Evolutionary conservation across 2,888 invertebrate species (phyloP), one percentile per base, ranked within the genome.

Genomic region (Aproaerema taeniolella): DNA sequence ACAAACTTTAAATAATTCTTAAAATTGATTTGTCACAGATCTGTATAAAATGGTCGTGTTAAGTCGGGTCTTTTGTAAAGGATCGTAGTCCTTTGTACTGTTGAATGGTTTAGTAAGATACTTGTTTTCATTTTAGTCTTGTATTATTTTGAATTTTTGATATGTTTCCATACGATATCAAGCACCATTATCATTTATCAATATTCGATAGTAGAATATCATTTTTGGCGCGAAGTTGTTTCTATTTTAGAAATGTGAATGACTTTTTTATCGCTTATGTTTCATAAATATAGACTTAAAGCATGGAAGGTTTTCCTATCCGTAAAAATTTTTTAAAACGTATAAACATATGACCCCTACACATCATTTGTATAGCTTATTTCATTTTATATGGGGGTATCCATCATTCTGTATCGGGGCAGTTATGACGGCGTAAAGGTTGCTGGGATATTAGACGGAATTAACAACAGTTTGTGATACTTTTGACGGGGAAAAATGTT

Each of bases 381-480:
- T 68, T 61, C 67, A 66, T 69, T 64, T 72, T 67, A 68, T 74
- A 73, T 68, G 70, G 61, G 52, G 67, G 67, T 69, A 83, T 83
- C 80, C 77, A 85, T 85, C 82, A 85, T 77, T 64, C 72, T 76
- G 71, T 76, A 77, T 79, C 77, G 72, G 72, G 62, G 67, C 69
- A 54, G 67, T 62, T 74, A 66, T 73, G 78, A 78, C 79, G 63
- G 26, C 58, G 71, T 76, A 74, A 75, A 77, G 73, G 76, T 76
- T 79, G 72, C 65, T 65, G 68, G 60, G 71, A 79, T 80, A 81
- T 82, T 81, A 81, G 78, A 66, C 63, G 61, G 72, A 80, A 82
- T 83, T 78, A 82, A 82, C 79, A 78, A 68, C 80, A 75, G 74
- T 78, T 79, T 74, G 67, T 67, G 68, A 75, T 70, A 77, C 74